Evolutionary conservation across 2,113 vertebrate species (phyloP).

Genomic region (Oryzias melastigma): DNA sequence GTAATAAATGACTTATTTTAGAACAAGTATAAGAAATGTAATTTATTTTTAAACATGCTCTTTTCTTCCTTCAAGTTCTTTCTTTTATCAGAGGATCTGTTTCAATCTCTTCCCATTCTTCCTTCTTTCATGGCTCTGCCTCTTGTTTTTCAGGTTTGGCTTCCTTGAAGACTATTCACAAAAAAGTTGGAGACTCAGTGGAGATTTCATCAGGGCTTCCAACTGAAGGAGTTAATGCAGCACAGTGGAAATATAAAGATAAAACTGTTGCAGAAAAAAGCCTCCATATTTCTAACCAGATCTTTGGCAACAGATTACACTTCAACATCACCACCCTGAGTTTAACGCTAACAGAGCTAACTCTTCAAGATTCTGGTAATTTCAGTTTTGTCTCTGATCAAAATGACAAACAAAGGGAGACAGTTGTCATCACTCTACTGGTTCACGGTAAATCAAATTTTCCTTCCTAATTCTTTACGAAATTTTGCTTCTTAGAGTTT

Average conservation of each 20-base stretch:
- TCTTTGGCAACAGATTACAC: not conserved
- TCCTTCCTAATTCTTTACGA: not conserved
- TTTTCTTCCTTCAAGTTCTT: too few species aligned
- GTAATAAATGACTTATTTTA: too few species aligned
- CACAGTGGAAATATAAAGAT: not conserved
- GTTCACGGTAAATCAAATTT: conserved; percentile 47
- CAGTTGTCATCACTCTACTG: not conserved
- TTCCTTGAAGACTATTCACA: conserved; percentile 11
- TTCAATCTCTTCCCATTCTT: too few species aligned
- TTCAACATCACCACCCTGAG: not conserved
- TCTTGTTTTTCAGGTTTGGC: too few species aligned
- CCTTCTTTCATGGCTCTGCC: too few species aligned
- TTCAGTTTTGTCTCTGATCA: fast-evolving
- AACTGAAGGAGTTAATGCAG: fast-evolving
- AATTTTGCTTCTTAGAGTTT: too few species aligned
- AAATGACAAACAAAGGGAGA: fast-evolving
- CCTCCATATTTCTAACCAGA: fast-evolving
- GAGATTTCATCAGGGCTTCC: conserved; percentile 14
- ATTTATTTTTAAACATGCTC: too few species aligned
- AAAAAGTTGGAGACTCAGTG: conserved; percentile 47
- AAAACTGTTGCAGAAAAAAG: fast-evolving
- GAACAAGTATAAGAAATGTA: too few species aligned
- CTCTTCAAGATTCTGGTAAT: conserved; percentile 42
- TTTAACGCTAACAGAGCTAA: conserved; percentile 41
- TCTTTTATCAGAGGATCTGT: too few species aligned